These are phyloP conservation scores for Orientallactaga bullata DNA, from an alignment of 2,113 vertebrate species.

Conservation along the genomic window DNA sequence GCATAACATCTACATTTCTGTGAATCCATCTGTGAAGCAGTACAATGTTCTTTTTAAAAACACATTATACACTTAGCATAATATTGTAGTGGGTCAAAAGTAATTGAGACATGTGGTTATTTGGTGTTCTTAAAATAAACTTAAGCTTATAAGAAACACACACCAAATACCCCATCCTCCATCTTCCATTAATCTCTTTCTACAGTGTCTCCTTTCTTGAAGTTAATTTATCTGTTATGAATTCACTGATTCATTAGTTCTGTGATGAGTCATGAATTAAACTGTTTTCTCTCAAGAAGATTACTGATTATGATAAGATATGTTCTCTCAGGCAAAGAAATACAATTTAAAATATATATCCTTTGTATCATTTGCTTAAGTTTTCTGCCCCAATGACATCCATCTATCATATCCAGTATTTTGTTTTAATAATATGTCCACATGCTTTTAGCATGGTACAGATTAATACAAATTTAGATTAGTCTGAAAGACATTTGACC, in stretches of 20 bases:
- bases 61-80: constrained; percentile 47
- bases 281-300: not conserved
- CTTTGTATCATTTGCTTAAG: not conserved
- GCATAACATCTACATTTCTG: constrained; percentile 70
- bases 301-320: constrained; percentile 1
- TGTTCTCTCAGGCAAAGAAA: not conserved
- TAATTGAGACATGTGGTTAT: constrained; percentile 42
- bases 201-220: not conserved
- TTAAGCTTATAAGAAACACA: constrained; percentile 24
- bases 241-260: not conserved
- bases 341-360: not conserved
- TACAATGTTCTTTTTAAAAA: constrained; percentile 61
- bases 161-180: not conserved
- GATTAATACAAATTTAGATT: not conserved
- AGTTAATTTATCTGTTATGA: not conserved
- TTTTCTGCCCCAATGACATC: not conserved
- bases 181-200: not conserved
- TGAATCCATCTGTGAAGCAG: constrained; percentile 66
- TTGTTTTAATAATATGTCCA: not conserved
- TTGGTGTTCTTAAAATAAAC: constrained; percentile 56
- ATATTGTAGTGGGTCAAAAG: constrained; percentile 72
- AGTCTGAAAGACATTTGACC: not conserved
- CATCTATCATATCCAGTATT: not conserved
- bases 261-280: not conserved
- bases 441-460: not conserved